Evolutionary conservation across 2,113 vertebrate genomes (phyloP), one percentile per base, ranked within the genome.

Genomic region (Etheostoma spectabile): DNA sequence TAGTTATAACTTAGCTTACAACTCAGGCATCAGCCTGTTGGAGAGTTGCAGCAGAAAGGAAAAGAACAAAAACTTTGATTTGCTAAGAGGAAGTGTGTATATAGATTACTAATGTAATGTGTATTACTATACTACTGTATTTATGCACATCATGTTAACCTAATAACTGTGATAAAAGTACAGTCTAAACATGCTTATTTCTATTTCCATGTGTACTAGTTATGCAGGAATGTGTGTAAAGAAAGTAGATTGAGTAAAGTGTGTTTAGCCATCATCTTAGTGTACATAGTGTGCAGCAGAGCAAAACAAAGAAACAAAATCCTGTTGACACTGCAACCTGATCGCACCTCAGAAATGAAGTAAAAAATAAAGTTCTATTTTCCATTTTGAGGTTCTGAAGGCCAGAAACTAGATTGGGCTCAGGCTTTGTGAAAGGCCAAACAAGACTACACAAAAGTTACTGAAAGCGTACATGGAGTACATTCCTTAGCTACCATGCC

Each of bases 301-400:
- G 60, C 30, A 46, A 62, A 57, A 49, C n/a, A 69, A 10, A 56
- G n/a, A n/a, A n/a, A 8, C 49, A 24, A 48, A 68, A 22, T 74
- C 63, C 74, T 70, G 67, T 66, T 62, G 75, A 24, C 21, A 35
- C 77, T 53, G 76, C 79, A 84, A 85, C 80, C 62, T 66, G 86
- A 74, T 77, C 76, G 2, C 63, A 69, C 51, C 55, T 88, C 76
- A 74, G 85, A 45, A 82, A 90, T 80, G 83, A 74, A 81, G 78
- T 3, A 83, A 75, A 30, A 30, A 30, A 30, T 30, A 30, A 30
- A 30, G 30, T 30, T 4, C 60, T 72, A 13, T 77, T 86, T 90
- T 87, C 18, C 80, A 55, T 74, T 60, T 61, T 76, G 74, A 76
- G 63, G 49, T 62, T 86, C 42, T 52, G 27, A 70, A 55, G n/a